Conservation (phyloP, 2,797 vertebrate species). For the Xyrichtys novacula region DNA sequence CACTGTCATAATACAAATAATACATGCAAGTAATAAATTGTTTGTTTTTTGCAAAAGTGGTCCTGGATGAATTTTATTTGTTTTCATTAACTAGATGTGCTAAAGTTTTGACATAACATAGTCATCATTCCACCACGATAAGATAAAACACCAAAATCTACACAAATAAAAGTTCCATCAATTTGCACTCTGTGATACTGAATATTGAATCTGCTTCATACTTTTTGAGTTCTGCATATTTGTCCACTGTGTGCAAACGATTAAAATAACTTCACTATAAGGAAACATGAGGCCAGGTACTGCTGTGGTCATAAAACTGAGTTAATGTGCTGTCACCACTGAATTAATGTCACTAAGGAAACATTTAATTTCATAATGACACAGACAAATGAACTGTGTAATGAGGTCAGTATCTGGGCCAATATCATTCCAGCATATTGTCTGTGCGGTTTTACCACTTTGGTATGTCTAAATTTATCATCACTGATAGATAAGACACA, state of each 20-base stretch:
- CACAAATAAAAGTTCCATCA: no score
- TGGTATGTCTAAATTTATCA: conserved; percentile 17
- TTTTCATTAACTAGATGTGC: no score
- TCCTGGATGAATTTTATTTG: no score
- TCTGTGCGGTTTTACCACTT: conserved; percentile 3
- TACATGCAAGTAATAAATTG: no score
- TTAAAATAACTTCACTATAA: neutral
- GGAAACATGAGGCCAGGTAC: conserved; percentile 7
- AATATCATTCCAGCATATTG: conserved; percentile 9
- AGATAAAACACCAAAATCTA: no score
- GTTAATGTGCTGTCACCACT: conserved; percentile 22
- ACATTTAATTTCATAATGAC: conserved; percentile 40
- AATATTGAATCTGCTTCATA: neutral
- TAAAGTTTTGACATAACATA: no score
- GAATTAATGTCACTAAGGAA: conserved; percentile 40
- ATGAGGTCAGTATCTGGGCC: conserved; percentile 24
- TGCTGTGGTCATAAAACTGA: conserved; percentile 4
- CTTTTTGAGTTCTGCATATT: no score
- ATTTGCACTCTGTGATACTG: neutral
- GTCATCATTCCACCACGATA: no score
- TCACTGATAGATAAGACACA: conserved; percentile 3
- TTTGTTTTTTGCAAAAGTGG: no score
- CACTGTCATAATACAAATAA: no score
- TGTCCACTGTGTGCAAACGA: neutral
- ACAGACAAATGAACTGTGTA: conserved; percentile 36